A percentile compares a stretch with the other conserved stretches of the same genome.
Conservation (phyloP, 2,113 vertebrate species). For the Oxyruncus cristatus region DNA sequence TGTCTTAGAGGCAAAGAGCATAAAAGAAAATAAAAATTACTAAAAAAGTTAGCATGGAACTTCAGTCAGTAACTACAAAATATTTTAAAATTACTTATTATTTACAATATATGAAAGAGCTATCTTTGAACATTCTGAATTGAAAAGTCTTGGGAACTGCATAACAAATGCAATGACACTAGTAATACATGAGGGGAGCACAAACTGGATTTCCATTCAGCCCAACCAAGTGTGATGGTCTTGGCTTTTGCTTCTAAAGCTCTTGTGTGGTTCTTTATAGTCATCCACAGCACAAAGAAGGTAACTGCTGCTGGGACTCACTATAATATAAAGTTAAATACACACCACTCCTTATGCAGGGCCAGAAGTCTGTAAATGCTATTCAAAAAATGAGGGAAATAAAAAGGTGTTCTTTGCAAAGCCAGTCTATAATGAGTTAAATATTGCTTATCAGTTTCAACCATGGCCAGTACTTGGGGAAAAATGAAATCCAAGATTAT, state of each 20-base stretch:
- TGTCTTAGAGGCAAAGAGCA: neutral
- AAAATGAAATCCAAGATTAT: slow-evolving; percentile 53
- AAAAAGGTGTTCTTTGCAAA: neutral
- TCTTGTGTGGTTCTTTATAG: neutral
- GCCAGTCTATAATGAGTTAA: neutral
- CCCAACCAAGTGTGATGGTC: neutral
- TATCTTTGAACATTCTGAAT: neutral
- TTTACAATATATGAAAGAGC: neutral
- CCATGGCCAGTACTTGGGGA: neutral
- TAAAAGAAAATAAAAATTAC: neutral
- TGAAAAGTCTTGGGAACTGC: neutral
- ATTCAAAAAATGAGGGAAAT: neutral
- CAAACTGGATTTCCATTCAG: neutral
- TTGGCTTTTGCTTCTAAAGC: neutral
- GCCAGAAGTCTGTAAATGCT: neutral
- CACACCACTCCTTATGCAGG: neutral
- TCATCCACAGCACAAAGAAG: neutral
- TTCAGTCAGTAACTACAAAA: neutral
- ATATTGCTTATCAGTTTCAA: slow-evolving; percentile 3
- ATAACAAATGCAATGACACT: neutral
- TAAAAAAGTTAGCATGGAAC: neutral
- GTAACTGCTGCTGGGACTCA: neutral
- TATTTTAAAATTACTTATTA: neutral
- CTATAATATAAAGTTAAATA: neutral
- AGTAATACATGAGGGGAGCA: neutral